Conservation (phyloP, 2,888 invertebrate species). For the Caenorhabditis sulstoni region DNA sequence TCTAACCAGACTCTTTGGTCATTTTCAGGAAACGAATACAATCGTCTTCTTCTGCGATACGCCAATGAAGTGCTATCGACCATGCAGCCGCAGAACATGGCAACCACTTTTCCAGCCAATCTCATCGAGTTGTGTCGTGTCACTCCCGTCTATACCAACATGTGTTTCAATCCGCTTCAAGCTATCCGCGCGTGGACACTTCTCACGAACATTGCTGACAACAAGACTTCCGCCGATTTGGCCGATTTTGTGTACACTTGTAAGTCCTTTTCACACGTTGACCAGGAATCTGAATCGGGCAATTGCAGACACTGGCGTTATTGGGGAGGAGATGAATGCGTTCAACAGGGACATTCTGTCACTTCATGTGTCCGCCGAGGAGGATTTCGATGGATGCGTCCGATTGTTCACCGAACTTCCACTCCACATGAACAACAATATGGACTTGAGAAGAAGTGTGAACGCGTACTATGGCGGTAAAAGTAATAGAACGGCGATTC, state of each 20-base stretch:
- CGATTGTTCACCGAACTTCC: slow-evolving; percentile 52
- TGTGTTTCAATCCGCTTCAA: slow-evolving; percentile 45
- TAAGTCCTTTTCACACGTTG: no score
- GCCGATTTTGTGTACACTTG: slow-evolving; percentile 4
- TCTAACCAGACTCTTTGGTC: not conserved
- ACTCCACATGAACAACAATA: slow-evolving; percentile 19
- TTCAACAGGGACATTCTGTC: slow-evolving; percentile 13
- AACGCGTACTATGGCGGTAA: slow-evolving; percentile 40
- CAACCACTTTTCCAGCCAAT: not conserved
- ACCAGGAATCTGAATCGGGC: not conserved
- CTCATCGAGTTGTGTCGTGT: not conserved
- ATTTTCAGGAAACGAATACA: not conserved
- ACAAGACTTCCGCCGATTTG: slow-evolving; percentile 34
- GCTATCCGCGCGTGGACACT: slow-evolving; percentile 40
- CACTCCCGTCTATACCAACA: slow-evolving; percentile 2
- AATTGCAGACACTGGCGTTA: not conserved
- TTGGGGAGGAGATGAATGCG: not conserved
- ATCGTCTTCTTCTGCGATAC: not conserved
- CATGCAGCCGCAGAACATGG: not conserved
- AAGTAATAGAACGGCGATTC: slow-evolving; percentile 31
- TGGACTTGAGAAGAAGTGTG: not conserved
- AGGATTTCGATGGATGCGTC: slow-evolving; percentile 39
- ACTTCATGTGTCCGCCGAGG: slow-evolving; percentile 35
- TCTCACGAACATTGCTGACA: slow-evolving; percentile 18
- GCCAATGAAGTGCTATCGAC: not conserved